Evolutionary conservation across 2,113 vertebrate genomes (phyloP), one percentile per base, ranked within the genome.

Genomic region (Numenius arquata): DNA sequence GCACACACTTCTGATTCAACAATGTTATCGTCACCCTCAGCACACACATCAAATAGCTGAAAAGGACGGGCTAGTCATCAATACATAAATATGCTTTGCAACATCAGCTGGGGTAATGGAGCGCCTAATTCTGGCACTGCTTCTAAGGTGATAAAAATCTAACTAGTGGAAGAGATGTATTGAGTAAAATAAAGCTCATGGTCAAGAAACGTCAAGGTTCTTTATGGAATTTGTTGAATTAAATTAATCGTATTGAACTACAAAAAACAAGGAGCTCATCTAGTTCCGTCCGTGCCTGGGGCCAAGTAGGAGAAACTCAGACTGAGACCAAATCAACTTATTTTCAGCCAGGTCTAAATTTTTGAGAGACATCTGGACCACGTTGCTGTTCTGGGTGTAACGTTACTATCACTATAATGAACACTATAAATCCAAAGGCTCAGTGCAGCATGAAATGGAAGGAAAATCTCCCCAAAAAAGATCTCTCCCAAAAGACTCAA

Each of bases 71-170:
- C 62, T 76, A 62, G 53, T 70, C 86, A 55, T 80, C 43, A 48
- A 63, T 47, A 91, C 50, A 55, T 63, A 82, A 76, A 94, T 32
- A 62, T 55, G 45, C 71, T 93, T 76, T 74, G 86, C 94, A 85
- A 76, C 66, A 40, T 52, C 23, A 3, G n/a, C 71, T 59, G 50
- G 48, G 38, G 50, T 77, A 85, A 93, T 36, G 50, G 91, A 91
- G 89, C 0, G 0, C 41, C 70, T 91, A 76, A 92, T 92, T 85
- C 73, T 87, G 76, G 27, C 65, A 66, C 43, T 75, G 55, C 43
- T 87, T 89, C 74, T 36, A 73, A 89, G 70, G 62, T 79, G 83
- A 95, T 87, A 93, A 89, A 96, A 92, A 93, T 56, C 70, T 82
- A 85, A 90, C 70, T n/a, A 91, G 61, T 52, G 38, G 77, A 93